Base-by-base conservation (phyloP, 2,113 vertebrate species). In the Oxygymnocypris stewartii region DNA sequence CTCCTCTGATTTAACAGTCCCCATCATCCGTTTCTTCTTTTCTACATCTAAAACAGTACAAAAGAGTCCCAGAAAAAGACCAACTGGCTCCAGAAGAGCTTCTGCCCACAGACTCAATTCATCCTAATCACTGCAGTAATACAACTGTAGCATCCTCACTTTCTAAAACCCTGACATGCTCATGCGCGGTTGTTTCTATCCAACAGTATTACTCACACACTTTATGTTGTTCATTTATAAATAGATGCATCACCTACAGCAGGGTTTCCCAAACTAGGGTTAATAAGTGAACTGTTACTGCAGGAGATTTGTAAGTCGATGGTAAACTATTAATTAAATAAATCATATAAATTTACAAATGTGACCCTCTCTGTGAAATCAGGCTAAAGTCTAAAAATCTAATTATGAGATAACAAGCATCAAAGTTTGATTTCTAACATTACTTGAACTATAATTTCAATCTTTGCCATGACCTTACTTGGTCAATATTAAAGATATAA, bases 21-120 rank as follows among this genome's bases (percentile, higher is more conserved):
- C 37, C 69, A 49, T 25, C n/a, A 76, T 49, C 13, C 10, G 2
- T 74, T 74, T 42, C 20, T 74, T 42, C 37, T n/a, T 42, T 9
- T 73, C 37, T 42, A 47, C 47, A 12, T 75, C 23, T 47, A 49
- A 75, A 47, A 49, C 42, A 49, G 42, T 47, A 49, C 23, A 76
- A 13, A 76, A 49, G 12, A 42, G 0, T 28, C 42, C 74, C 11
- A 25, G 42, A 76, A 47, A 20, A 49, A 76, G 42, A 76, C 40
- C 18, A n/a, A 73, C 20, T 12, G 73, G 13, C 42, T 47, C 25
- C 23, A 16, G 3, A 67, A 67, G 63, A 47, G 42, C 42, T 76
- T 76, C 73, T 25, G 42, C 73, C n/a, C 73, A 47, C 73, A 28
- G 73, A 25, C 73, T 75, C 14, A 75, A 47, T 25, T 47, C 42